phyloP scores from a whole-genome alignment of 2,113 vertebrate species.

The Xenus cinereus region DNA sequence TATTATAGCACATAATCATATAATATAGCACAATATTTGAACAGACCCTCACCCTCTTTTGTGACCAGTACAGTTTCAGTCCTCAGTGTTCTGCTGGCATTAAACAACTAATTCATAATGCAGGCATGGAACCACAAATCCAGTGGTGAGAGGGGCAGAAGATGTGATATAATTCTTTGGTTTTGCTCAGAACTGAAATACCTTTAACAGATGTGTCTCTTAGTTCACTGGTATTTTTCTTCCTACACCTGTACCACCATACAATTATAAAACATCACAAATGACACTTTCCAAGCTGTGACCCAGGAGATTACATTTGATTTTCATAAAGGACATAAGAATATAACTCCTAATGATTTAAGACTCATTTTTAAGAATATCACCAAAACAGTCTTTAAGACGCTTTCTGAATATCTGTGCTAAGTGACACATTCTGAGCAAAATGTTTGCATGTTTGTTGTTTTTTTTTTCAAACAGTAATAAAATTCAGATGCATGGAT shows the following conservation, averaged over 20 bases:
- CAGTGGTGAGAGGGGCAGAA: neutral
- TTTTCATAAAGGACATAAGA: neutral
- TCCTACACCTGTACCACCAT: neutral
- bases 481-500: neutral
- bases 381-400: neutral
- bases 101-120: neutral
- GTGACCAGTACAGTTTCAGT: neutral
- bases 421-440: neutral
- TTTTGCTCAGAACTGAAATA: neutral
- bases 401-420: neutral
- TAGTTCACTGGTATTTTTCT: neutral
- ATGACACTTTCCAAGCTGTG: neutral
- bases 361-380: neutral
- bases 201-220: neutral
- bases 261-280: neutral
- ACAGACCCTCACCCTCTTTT: neutral
- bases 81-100: neutral
- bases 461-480: neutral
- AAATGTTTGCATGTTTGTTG: neutral
- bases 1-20: too few relatives aligned
- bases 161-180: neutral
- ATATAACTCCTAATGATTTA: neutral
- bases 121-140: neutral
- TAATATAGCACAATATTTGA: neutral
- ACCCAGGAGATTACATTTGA: neutral